Evolutionary conservation across 2,888 invertebrate genomes (phyloP).

Genomic region (Cephus rjabovi): DNA sequence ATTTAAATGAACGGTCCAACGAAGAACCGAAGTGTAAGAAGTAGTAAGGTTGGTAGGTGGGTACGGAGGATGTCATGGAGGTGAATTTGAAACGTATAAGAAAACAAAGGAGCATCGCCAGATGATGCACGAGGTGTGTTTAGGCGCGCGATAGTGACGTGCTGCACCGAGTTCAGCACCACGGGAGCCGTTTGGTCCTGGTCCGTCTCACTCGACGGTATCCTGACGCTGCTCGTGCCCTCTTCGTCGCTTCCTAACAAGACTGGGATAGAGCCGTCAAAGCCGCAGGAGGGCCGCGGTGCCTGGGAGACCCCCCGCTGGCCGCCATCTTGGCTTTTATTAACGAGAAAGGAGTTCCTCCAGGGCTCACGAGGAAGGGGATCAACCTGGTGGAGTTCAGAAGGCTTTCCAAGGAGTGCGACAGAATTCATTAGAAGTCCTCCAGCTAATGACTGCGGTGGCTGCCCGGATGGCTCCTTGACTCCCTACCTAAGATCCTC

Average conservation of each 20-base stretch:
- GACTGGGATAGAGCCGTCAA: conserved; percentile 66
- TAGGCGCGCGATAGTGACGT: conserved; percentile 64
- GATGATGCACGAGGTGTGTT: conserved; percentile 67
- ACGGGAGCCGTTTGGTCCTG: conserved; percentile 61
- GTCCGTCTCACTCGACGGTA: conserved; percentile 10
- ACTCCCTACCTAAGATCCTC: conserved; percentile 28
- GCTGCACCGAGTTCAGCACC: conserved; percentile 52
- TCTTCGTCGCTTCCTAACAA: conserved; percentile 51
- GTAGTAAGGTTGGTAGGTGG: not conserved
- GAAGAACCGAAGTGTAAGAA: not conserved
- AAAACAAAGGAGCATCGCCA: conserved; percentile 56
- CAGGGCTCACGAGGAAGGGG: conserved; percentile 27
- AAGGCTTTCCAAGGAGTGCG: conserved; percentile 38
- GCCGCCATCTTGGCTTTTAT: conserved; percentile 65
- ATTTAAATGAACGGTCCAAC: not conserved
- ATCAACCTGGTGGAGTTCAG: conserved; percentile 29
- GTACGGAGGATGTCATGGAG: not conserved
- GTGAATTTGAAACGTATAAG: conserved; percentile 18
- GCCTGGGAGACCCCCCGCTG: conserved; percentile 63
- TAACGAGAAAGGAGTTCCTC: conserved; percentile 56
- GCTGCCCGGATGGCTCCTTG: conserved; percentile 33
- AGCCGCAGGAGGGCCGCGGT: conserved; percentile 63
- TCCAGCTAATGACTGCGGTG: conserved; percentile 54
- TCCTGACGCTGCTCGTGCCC: not conserved
- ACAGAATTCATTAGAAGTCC: conserved; percentile 57